A percentile compares a stretch with the other conserved stretches of the same genome.
phyloP scores from a whole-genome alignment of 2,888 invertebrate species.

The Vesta saturnalis region DNA sequence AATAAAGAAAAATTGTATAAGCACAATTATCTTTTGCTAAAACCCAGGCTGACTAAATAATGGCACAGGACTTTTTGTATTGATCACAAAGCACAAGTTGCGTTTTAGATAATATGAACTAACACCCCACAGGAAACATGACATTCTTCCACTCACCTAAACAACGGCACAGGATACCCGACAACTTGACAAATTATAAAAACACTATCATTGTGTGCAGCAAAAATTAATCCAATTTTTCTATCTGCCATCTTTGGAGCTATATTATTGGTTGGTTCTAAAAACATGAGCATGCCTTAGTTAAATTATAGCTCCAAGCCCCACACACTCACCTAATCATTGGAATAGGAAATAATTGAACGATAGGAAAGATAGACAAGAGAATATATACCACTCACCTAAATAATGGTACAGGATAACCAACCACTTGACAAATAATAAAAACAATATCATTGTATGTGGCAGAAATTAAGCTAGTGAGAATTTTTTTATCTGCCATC shows the following conservation, averaged over 20 bases:
- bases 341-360: too few species aligned
- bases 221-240: conserved; percentile 67
- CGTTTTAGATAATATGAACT: too few species aligned
- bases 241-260: conserved; percentile 68
- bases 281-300: too few species aligned
- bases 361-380: too few species aligned
- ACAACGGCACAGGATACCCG: conserved; percentile 74
- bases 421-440: conserved; percentile 75
- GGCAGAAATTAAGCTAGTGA: conserved; percentile 70
- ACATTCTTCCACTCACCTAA: conserved; percentile 73
- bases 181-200: conserved; percentile 75
- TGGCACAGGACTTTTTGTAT: too few species aligned
- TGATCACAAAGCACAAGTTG: too few species aligned
- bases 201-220: conserved; percentile 63
- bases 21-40: background rate
- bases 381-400: too few species aligned
- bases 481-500: conserved; percentile 65
- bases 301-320: too few species aligned
- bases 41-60: conserved; percentile 69
- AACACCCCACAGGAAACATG: too few species aligned
- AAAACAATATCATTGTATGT: conserved; percentile 65
- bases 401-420: conserved; percentile 75
- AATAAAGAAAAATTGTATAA: conserved; percentile 3
- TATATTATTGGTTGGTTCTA: conserved; percentile 71
- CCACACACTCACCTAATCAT: too few species aligned